Conservation (phyloP, 2,797 vertebrate genomes). For the Lepilemur septentrionalis region DNA sequence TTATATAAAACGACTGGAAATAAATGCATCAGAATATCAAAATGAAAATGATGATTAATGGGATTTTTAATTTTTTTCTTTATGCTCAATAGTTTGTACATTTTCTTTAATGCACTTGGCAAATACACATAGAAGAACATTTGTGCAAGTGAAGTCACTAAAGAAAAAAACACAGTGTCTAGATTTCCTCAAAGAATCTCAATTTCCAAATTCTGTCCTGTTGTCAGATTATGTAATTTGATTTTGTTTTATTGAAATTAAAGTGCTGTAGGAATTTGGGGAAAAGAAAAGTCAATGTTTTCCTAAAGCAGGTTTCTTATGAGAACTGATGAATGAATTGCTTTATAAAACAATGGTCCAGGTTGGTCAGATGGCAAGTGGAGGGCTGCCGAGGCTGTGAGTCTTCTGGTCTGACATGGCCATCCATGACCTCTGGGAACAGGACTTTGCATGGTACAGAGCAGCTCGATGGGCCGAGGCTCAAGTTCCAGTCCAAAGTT, state of each 20-base stretch:
- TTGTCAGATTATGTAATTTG: background rate
- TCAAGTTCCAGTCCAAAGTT: background rate
- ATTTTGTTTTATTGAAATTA: background rate
- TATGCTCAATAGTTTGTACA: background rate
- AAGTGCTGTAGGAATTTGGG: background rate
- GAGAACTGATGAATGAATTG: background rate
- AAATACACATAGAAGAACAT: background rate
- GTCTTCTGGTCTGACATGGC: background rate
- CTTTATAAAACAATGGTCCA: background rate
- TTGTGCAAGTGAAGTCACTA: background rate
- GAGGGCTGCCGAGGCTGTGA: rapidly evolving
- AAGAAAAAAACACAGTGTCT: background rate
- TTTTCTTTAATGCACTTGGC: background rate
- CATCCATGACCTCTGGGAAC: background rate
- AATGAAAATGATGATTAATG: background rate
- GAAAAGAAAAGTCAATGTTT: background rate
- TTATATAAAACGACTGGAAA: background rate
- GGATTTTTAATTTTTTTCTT: background rate
- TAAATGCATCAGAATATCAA: background rate
- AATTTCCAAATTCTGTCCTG: background rate
- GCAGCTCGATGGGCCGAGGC: background rate
- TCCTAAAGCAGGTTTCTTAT: background rate
- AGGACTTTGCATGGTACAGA: background rate
- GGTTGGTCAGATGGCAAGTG: background rate
- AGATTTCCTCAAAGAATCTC: background rate